A percentile compares a stretch with the other conserved stretches of the same genome.
These are phyloP conservation scores for Otocyon megalotis DNA, from an alignment of 2,113 vertebrate species.

Conservation along the genomic window DNA sequence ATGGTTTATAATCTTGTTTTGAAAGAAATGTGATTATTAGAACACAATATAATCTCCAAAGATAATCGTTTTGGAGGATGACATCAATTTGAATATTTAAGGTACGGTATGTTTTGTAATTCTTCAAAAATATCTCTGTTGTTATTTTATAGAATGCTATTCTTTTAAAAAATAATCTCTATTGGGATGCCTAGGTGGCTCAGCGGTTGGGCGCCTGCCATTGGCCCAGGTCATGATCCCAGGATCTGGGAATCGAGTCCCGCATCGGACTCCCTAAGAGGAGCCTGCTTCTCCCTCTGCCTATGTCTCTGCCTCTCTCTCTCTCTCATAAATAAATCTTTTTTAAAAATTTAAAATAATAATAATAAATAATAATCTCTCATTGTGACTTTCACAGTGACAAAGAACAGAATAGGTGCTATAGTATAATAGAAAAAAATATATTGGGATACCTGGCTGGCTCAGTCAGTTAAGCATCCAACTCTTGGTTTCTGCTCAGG, in stretches of 20 bases:
- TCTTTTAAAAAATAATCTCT: neutral
- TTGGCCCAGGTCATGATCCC: no score
- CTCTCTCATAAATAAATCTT: no score
- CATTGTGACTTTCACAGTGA: neutral
- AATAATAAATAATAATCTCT: no score
- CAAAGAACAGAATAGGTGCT: neutral
- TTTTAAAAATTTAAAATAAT: no score
- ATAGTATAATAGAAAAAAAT: slow-evolving; percentile 5
- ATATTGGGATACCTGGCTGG: neutral
- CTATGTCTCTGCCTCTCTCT: no score
- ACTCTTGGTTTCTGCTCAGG: neutral
- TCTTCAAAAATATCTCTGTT: neutral
- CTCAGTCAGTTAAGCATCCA: neutral
- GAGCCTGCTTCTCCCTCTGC: no score
- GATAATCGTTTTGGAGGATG: slow-evolving; percentile 14
- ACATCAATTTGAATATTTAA: slow-evolving; percentile 36
- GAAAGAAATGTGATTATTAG: slow-evolving; percentile 23
- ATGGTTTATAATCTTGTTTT: neutral
- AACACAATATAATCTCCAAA: neutral
- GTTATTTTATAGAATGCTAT: neutral
- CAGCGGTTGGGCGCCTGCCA: no score
- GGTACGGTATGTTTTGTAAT: neutral
- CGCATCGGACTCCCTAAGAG: no score
- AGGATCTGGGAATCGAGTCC: no score
- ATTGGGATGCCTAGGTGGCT: no score